Conservation (phyloP, 2,888 invertebrate species). For the Esperia sulphurella region DNA sequence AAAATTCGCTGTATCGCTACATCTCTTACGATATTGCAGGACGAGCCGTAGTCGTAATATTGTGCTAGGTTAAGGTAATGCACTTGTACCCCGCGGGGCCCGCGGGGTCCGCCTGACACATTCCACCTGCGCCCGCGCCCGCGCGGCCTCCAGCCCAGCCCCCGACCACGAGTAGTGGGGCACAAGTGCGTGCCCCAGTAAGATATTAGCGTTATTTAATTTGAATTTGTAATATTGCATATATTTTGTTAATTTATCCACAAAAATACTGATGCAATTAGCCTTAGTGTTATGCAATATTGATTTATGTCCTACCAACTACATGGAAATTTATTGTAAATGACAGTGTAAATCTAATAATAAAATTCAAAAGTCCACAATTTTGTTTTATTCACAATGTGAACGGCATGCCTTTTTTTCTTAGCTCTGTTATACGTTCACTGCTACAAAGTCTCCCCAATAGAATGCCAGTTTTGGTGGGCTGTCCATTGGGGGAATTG, state of each 20-base stretch:
- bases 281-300: conserved; percentile 80
- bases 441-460: no score
- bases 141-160: background rate
- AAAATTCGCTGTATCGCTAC: conserved; percentile 69
- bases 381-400: conserved; percentile 36
- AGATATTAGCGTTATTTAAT: conserved; percentile 78
- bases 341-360: conserved; percentile 80
- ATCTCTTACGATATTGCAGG: conserved; percentile 64
- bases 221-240: conserved; percentile 78
- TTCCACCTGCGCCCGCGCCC: conserved; percentile 1
- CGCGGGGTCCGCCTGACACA: background rate
- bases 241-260: conserved; percentile 77
- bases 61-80: conserved; percentile 72
- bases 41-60: conserved; percentile 66
- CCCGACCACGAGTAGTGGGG: conserved; percentile 29
- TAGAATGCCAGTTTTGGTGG: no score
- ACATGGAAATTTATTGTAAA: conserved; percentile 80
- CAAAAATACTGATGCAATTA: conserved; percentile 78
- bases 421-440: no score
- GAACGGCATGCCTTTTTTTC: no score
- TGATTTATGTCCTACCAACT: conserved; percentile 78
- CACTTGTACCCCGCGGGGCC: conserved; percentile 23
- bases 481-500: no score
- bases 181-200: conserved; percentile 71
- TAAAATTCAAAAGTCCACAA: conserved; percentile 76